Conservation (phyloP, 2,888 invertebrate species). For the Taenaris catops region DNA sequence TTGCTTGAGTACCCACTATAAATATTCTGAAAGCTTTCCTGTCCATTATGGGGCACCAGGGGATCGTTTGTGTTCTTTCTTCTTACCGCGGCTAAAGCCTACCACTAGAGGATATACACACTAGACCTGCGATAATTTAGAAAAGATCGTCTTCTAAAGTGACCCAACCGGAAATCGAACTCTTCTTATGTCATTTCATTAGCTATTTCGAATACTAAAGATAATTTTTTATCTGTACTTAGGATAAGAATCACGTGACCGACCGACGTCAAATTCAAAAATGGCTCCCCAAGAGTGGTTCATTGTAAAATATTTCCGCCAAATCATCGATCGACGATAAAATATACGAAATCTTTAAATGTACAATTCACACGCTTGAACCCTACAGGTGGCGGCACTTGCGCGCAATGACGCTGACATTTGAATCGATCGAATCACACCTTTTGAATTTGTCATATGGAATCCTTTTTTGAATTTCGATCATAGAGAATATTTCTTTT, state of each 20-base stretch:
- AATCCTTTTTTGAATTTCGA: conserved; percentile 28
- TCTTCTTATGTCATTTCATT: neutral
- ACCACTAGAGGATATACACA: too few species aligned
- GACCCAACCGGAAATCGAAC: too few species aligned
- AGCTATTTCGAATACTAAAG: neutral
- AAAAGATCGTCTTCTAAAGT: too few species aligned
- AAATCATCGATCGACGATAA: conserved; percentile 69
- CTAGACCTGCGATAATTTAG: too few species aligned
- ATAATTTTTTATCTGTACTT: neutral
- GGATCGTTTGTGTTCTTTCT: too few species aligned
- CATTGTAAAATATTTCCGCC: conserved; percentile 60
- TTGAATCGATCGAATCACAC: conserved; percentile 44
- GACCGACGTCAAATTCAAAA: conserved; percentile 44
- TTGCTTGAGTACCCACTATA: too few species aligned
- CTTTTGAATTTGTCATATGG: conserved; percentile 40
- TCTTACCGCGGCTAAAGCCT: too few species aligned
- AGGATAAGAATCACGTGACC: conserved; percentile 17
- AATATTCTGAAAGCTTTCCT: too few species aligned
- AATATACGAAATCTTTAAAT: conserved; percentile 37
- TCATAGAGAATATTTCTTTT: conserved; percentile 33
- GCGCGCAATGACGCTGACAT: conserved; percentile 34
- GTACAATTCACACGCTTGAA: conserved; percentile 50
- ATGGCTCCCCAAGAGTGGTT: conserved; percentile 49
- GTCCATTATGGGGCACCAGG: too few species aligned
- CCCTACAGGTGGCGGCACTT: conserved; percentile 63